These are phyloP conservation scores for Ariolimax columbianus DNA, from an alignment of 2,888 invertebrate genomes.

Conservation along the genomic window DNA sequence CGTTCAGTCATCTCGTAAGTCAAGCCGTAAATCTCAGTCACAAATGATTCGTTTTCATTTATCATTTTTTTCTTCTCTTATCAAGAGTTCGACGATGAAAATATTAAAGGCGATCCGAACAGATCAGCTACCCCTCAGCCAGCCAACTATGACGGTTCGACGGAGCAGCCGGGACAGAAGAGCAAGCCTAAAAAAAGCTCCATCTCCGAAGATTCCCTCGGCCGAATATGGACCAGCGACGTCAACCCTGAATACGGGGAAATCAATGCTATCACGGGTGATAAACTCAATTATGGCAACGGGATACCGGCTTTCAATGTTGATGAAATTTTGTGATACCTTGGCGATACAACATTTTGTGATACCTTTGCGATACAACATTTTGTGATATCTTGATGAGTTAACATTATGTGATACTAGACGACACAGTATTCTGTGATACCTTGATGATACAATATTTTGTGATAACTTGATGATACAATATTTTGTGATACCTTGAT, in stretches of 20 bases:
- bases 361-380: too few relatives aligned
- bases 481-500: too few relatives aligned
- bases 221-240: slow-evolving; percentile 2
- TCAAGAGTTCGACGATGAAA: slow-evolving; percentile 19
- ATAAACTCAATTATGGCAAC: not conserved
- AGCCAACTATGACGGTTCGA: slow-evolving; percentile 28
- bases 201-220: not conserved
- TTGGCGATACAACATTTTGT: too few relatives aligned
- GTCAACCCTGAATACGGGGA: slow-evolving; percentile 13
- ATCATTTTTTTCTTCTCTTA: not conserved
- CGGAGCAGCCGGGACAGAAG: not conserved
- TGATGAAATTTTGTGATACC: slow-evolving; percentile 25
- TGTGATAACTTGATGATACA: too few relatives aligned
- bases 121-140: slow-evolving; percentile 15
- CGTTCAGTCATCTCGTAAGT: too few relatives aligned
- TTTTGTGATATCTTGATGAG: too few relatives aligned
- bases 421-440: too few relatives aligned
- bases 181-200: not conserved
- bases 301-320: slow-evolving; percentile 13
- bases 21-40: too few relatives aligned
- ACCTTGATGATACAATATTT: too few relatives aligned
- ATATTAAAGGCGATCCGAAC: not conserved
- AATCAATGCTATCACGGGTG: not conserved
- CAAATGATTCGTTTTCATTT: too few relatives aligned
- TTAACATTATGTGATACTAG: too few relatives aligned